Conservation (phyloP, 2,888 invertebrate species). For the Norana najaformis region DNA sequence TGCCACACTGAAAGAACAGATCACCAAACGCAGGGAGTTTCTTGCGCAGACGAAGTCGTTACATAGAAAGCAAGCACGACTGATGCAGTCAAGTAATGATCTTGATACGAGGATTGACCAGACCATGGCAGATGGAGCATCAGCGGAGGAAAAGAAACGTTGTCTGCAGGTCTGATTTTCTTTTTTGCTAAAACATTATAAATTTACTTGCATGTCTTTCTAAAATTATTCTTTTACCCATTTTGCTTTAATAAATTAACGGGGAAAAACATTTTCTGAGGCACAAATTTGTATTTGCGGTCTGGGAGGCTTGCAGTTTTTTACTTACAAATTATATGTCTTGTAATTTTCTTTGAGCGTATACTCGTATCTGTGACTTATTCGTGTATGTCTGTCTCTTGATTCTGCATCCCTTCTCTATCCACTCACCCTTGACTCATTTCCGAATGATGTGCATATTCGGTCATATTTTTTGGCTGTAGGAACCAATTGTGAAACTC, state of each 20-base stretch:
- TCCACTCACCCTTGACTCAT: not conserved
- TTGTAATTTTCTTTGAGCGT: not conserved
- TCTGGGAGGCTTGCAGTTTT: not conserved
- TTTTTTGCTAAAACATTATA: not conserved
- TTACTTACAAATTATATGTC: not conserved
- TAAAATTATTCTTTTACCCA: not conserved
- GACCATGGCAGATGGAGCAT: conserved; percentile 2
- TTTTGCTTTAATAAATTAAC: not conserved
- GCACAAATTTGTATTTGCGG: not conserved
- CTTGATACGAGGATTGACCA: not conserved
- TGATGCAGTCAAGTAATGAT: not conserved
- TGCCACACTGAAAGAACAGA: conserved; percentile 18
- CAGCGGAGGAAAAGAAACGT: not conserved
- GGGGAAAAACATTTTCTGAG: not conserved
- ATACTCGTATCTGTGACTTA: not conserved
- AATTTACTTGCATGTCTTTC: not conserved
- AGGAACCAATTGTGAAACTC: not conserved
- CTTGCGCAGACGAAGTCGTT: conserved; percentile 6
- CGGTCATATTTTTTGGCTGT: not conserved
- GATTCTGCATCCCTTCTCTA: not conserved
- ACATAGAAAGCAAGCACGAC: not conserved
- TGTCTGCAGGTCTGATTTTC: not conserved
- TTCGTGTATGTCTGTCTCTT: too few relatives aligned
- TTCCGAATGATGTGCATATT: not conserved
- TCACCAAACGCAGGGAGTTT: conserved; percentile 16